Evolutionary conservation across 2,888 invertebrate genomes (phyloP).

Genomic region (Dolomedes plantarius): DNA sequence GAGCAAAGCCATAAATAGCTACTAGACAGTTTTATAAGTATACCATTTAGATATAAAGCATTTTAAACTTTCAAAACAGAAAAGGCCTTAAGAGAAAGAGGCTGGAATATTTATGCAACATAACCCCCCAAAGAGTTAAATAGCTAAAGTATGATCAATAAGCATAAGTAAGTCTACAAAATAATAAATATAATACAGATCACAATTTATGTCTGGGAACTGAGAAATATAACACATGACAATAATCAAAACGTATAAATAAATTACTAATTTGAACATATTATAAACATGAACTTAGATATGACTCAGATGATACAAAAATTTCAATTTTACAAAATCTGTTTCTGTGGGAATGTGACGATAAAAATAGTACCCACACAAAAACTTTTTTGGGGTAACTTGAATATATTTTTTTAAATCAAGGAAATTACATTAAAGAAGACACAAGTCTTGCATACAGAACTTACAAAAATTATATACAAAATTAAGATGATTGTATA

Average conservation of each 20-base stretch:
- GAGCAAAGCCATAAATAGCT: too few species aligned
- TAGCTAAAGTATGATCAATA: background rate
- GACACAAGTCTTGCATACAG: too few species aligned
- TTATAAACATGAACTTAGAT: background rate
- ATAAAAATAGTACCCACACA: background rate
- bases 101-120: background rate
- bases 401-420: background rate
- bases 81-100: too few species aligned
- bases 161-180: background rate
- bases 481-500: too few species aligned
- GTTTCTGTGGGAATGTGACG: background rate
- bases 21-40: too few species aligned
- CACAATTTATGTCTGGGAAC: background rate
- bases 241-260: conserved; percentile 6
- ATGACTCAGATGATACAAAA: too few species aligned
- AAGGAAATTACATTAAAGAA: too few species aligned
- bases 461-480: too few species aligned
- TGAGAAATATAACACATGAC: background rate
- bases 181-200: conserved; percentile 3
- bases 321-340: too few species aligned
- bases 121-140: background rate
- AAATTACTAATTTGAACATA: background rate
- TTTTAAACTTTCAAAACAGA: too few species aligned
- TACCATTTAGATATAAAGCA: too few species aligned
- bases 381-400: background rate